A percentile compares a stretch with the other conserved stretches of the same genome.
These are phyloP conservation scores for Drosophila lacertosa DNA, from an alignment of 1,140 invertebrate species.

Conservation along the genomic window DNA sequence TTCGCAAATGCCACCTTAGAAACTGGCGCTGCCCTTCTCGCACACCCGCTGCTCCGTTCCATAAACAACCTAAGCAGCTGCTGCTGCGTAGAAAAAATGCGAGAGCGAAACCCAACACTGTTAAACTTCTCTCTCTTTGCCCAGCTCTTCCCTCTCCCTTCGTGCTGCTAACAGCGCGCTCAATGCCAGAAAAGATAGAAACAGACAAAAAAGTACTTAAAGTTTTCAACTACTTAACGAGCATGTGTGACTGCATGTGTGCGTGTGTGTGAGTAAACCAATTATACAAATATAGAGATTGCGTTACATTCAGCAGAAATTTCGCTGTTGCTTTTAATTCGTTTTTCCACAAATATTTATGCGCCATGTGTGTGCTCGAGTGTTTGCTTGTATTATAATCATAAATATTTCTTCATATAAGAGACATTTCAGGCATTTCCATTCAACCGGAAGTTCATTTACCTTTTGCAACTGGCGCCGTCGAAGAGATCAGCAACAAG, in stretches of 20 bases:
- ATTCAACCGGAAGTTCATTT: constrained; percentile 79
- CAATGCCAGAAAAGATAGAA: constrained; percentile 22
- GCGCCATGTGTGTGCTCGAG: not conserved
- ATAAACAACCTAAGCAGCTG: constrained; percentile 18
- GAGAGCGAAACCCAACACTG: constrained; percentile 26
- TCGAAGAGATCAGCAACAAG: constrained; percentile 32
- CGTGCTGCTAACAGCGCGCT: not conserved
- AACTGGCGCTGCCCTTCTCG: constrained; percentile 2
- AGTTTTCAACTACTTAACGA: constrained; percentile 47
- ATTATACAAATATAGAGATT: constrained; percentile 69
- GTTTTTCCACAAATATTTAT: constrained; percentile 8
- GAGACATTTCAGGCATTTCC: constrained; percentile 43
- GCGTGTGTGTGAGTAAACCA: constrained; percentile 44
- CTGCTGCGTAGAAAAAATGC: constrained; percentile 64
- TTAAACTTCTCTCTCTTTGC: too few relatives aligned
- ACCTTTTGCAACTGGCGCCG: constrained; percentile 55
- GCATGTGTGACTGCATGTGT: constrained; percentile 18
- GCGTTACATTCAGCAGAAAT: constrained; percentile 34
- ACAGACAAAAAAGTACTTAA: constrained; percentile 58
- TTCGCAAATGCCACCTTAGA: constrained; percentile 36
- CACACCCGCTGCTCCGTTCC: constrained; percentile 9
- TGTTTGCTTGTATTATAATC: constrained; percentile 4
- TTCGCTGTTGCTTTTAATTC: constrained; percentile 19
- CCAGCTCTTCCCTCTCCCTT: not conserved
- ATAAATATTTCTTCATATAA: constrained; percentile 23